Evolutionary conservation across 1,140 invertebrate genomes (phyloP).

Genomic region (Cotesia typhae): DNA sequence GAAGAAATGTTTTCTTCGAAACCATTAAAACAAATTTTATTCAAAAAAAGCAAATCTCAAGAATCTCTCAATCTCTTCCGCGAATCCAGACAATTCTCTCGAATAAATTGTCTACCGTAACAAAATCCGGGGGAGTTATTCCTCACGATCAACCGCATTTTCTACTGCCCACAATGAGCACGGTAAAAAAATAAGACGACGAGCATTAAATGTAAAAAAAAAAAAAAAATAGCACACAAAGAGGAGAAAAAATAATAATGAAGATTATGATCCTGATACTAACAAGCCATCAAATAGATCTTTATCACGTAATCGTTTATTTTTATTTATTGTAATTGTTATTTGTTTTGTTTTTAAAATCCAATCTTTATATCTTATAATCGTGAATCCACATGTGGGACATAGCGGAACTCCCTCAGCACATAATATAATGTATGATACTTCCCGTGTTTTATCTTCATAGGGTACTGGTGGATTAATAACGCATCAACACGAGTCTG

Average conservation of each 20-base stretch:
- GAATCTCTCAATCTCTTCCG: no score
- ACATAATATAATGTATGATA: slow-evolving; percentile 25
- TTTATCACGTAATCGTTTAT: background rate
- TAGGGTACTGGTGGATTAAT: background rate
- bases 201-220: background rate
- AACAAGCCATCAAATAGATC: no score
- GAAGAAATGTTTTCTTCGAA: no score
- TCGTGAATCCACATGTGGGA: slow-evolving; percentile 53
- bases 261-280: no score
- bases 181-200: background rate
- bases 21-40: no score
- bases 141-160: slow-evolving; percentile 13
- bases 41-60: no score
- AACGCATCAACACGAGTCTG: no score
- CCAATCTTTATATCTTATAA: slow-evolving; percentile 43
- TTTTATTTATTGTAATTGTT: slow-evolving; percentile 6
- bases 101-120: background rate
- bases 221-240: background rate
- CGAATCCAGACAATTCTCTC: background rate
- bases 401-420: slow-evolving; percentile 58
- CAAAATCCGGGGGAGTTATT: background rate
- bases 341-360: slow-evolving; percentile 13
- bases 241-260: background rate
- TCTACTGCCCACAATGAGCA: slow-evolving; percentile 3
- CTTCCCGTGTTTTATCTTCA: background rate